These are phyloP conservation scores for Lerista edwardsae DNA, from an alignment of 2,797 vertebrate genomes.

Conservation along the genomic window DNA sequence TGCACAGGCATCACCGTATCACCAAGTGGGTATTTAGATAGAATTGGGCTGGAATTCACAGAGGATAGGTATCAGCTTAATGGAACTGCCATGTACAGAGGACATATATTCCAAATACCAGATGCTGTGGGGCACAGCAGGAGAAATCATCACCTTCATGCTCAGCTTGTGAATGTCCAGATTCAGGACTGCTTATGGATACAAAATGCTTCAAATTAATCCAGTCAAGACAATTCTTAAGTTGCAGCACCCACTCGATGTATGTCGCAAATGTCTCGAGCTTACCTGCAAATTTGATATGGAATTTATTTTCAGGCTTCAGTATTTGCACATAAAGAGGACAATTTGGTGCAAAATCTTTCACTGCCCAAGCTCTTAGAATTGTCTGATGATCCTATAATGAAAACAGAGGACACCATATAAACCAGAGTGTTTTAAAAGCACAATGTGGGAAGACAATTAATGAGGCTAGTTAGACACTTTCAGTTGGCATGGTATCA, in stretches of 20 bases:
- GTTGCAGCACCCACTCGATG: too few species aligned
- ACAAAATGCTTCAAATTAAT: not conserved
- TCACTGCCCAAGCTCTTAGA: slow-evolving; percentile 97
- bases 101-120: not conserved
- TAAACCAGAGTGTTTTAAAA: slow-evolving; percentile 2
- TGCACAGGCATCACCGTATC: too few species aligned
- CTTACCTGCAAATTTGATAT: slow-evolving; percentile 98
- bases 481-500: not conserved
- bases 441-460: not conserved
- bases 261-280: not conserved
- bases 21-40: too few species aligned
- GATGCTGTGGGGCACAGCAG: too few species aligned
- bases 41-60: too few species aligned
- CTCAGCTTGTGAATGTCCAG: not conserved
- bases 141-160: not conserved
- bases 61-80: too few species aligned
- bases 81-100: not conserved
- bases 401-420: slow-evolving; percentile 33
- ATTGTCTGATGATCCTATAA: slow-evolving; percentile 97
- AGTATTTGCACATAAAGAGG: slow-evolving; percentile 97
- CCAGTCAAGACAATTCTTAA: not conserved
- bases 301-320: slow-evolving; percentile 99
- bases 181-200: not conserved
- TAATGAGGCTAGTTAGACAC: not conserved
- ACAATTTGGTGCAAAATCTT: slow-evolving; percentile 98